Conservation (phyloP, 2,888 invertebrate genomes). For the Amiota minor region DNA sequence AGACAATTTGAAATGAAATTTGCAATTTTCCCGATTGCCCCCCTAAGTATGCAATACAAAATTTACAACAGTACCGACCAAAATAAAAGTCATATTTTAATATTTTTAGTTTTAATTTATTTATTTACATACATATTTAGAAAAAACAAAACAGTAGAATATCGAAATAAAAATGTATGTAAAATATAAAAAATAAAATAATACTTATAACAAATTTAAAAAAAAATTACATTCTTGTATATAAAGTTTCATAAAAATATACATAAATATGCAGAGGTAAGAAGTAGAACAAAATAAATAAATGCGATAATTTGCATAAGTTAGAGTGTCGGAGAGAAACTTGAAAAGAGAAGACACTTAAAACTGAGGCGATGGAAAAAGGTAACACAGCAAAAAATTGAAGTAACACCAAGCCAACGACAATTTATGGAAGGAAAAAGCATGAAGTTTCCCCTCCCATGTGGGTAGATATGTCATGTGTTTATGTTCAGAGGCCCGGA, state of each 20-base stretch:
- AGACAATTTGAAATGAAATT: too few species aligned
- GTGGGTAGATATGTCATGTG: conserved; percentile 25
- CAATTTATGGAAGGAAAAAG: neutral
- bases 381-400: neutral
- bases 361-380: conserved; percentile 23
- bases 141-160: conserved; percentile 19
- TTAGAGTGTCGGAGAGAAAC: conserved; percentile 44
- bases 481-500: conserved; percentile 47
- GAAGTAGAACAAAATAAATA: neutral
- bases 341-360: conserved; percentile 35
- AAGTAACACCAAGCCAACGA: neutral
- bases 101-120: too few species aligned
- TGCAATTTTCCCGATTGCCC: too few species aligned
- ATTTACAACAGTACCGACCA: too few species aligned
- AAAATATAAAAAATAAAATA: neutral
- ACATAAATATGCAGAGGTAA: neutral
- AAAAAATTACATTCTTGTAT: neutral
- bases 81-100: too few species aligned
- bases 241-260: neutral
- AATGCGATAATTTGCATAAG: conserved; percentile 59
- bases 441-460: too few species aligned
- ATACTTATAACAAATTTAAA: neutral
- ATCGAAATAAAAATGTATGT: neutral
- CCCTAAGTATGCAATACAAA: too few species aligned
- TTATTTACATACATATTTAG: neutral